Evolutionary conservation across 2,797 vertebrate genomes (phyloP).

Genomic region (Tauraco hartlaubi): DNA sequence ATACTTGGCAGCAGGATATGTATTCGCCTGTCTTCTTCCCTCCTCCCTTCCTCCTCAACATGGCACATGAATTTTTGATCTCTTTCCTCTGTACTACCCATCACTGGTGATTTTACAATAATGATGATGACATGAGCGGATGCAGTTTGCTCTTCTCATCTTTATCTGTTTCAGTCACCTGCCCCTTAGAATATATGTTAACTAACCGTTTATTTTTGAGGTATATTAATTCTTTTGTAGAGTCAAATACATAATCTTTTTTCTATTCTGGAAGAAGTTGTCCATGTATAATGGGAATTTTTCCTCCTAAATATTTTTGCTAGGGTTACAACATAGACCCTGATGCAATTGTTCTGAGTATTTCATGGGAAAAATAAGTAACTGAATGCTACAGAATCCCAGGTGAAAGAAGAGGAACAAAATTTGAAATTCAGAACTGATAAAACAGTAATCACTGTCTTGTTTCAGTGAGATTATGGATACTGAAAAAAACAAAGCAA

Average conservation of each 20-base stretch:
- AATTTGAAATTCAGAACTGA: neutral
- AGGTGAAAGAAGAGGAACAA: neutral
- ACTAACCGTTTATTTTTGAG: neutral
- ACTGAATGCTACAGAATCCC: neutral
- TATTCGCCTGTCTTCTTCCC: neutral
- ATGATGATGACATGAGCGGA: neutral
- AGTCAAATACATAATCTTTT: neutral
- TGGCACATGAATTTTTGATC: neutral
- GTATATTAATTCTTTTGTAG: neutral
- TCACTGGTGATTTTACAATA: neutral
- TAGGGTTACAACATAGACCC: neutral
- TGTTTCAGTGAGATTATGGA: neutral
- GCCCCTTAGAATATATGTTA: neutral
- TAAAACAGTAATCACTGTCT: neutral
- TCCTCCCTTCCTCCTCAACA: neutral
- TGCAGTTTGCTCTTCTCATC: neutral
- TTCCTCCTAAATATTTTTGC: neutral
- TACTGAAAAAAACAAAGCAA: neutral
- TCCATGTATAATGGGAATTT: neutral
- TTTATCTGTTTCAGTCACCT: neutral
- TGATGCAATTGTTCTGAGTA: neutral
- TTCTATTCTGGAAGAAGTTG: neutral
- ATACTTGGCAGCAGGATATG: neutral
- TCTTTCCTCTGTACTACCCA: neutral
- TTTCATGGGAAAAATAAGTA: neutral